Conservation (phyloP, 2,797 vertebrate genomes). For the Peromyscus eremicus region DNA sequence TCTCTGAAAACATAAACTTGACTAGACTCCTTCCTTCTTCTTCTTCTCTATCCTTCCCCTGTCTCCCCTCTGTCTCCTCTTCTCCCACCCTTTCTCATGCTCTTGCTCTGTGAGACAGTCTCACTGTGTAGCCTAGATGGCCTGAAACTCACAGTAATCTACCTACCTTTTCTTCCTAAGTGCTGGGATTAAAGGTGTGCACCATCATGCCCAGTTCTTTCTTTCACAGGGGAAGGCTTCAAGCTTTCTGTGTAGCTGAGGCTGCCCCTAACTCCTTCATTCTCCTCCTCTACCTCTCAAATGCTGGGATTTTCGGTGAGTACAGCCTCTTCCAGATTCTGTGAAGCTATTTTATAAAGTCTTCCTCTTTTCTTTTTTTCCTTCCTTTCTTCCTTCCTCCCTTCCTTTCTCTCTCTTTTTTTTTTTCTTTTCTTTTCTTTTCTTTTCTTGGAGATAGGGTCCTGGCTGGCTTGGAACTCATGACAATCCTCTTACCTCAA, state of each 20-base stretch:
- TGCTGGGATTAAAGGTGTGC: background rate
- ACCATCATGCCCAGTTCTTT: background rate
- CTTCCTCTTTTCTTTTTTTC: background rate
- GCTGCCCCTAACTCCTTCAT: background rate
- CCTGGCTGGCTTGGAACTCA: background rate
- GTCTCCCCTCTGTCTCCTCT: background rate
- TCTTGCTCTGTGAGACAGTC: background rate
- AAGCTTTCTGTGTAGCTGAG: background rate
- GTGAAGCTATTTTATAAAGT: background rate
- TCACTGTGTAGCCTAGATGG: background rate
- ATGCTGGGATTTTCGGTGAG: background rate
- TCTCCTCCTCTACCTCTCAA: background rate
- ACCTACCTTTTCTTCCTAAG: background rate
- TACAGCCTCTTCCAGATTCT: background rate
- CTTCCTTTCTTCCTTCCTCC: too few species aligned
- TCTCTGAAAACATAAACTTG: constrained; percentile 33
- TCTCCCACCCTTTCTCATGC: background rate
- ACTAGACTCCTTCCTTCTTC: background rate
- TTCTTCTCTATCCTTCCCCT: background rate
- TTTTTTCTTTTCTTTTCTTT: too few species aligned
- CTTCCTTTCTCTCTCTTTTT: background rate
- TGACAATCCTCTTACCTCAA: background rate
- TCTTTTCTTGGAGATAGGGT: background rate
- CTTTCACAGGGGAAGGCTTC: background rate
- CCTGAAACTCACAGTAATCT: background rate